These are phyloP conservation scores for Bolinopsis microptera DNA, from an alignment of 37 sponge, comb jelly and placozoan genomes.

Conservation along the genomic window DNA sequence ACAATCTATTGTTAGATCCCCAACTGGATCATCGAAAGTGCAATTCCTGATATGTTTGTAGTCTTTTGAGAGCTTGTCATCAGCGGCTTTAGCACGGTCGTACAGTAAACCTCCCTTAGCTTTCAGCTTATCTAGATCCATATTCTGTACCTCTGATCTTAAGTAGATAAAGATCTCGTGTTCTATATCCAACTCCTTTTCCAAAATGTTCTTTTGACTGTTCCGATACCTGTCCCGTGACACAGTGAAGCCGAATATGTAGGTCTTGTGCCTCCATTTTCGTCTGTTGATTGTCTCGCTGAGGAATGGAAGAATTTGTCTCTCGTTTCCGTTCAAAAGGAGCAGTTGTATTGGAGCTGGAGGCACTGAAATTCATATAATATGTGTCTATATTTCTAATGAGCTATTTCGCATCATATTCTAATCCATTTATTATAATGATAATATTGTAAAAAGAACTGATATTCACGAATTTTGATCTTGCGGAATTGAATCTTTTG, in stretches of 20 bases:
- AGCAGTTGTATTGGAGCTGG: background rate
- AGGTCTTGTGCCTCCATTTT: background rate
- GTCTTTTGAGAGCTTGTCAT: background rate
- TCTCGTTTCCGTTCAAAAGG: background rate
- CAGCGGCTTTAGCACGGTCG: background rate
- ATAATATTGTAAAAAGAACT: too few species aligned
- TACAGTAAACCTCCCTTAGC: background rate
- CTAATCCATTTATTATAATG: too few species aligned
- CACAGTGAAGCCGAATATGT: background rate
- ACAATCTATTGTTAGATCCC: background rate
- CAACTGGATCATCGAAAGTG: background rate
- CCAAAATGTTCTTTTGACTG: background rate
- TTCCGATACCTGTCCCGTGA: background rate
- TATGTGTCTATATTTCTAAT: too few species aligned
- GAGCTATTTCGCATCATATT: too few species aligned
- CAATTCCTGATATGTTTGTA: background rate
- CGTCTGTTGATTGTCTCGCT: background rate
- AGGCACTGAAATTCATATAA: background rate
- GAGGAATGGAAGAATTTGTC: background rate
- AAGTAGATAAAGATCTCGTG: background rate
- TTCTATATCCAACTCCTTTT: background rate
- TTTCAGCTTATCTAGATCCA: background rate
- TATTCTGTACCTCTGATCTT: background rate
- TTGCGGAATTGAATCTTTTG: too few species aligned
- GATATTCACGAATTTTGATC: too few species aligned